Evolutionary conservation across 2,113 vertebrate genomes (phyloP).

Genomic region (Chamaetylas fuelleborni): DNA sequence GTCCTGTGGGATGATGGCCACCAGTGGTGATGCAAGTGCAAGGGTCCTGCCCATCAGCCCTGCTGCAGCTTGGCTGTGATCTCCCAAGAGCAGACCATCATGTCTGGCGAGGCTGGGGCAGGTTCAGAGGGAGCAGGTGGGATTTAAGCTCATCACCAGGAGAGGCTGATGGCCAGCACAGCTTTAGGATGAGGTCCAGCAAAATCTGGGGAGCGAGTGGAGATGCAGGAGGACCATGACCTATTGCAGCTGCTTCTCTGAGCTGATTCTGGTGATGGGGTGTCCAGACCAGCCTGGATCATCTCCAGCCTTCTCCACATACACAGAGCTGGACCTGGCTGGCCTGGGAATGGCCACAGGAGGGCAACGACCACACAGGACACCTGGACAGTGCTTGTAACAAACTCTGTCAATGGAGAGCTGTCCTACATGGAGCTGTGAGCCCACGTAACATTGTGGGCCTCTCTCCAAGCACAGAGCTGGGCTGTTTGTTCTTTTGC

Average conservation of each 20-base stretch:
- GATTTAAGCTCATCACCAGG: neutral
- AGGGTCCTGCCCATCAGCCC: neutral
- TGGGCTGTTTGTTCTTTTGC: neutral
- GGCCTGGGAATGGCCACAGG: neutral
- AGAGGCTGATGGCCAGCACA: neutral
- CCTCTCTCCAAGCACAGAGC: neutral
- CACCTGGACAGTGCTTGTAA: neutral
- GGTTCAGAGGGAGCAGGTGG: neutral
- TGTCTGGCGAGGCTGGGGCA: neutral
- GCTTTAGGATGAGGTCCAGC: neutral
- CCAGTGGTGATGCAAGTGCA: rapidly evolving
- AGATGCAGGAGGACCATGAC: neutral
- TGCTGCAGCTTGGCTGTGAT: neutral
- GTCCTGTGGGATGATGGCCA: neutral
- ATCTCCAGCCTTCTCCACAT: neutral
- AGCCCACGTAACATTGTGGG: neutral
- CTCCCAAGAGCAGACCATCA: neutral
- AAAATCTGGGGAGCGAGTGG: neutral
- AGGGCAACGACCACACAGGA: neutral
- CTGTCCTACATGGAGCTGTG: neutral
- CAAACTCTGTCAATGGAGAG: rapidly evolving
- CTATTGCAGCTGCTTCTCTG: neutral
- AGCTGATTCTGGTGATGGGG: neutral
- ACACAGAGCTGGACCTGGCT: neutral
- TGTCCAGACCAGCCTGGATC: neutral